Base-by-base conservation (phyloP, 2,888 invertebrate species). In the Mesorhabditis sp. region DNA sequence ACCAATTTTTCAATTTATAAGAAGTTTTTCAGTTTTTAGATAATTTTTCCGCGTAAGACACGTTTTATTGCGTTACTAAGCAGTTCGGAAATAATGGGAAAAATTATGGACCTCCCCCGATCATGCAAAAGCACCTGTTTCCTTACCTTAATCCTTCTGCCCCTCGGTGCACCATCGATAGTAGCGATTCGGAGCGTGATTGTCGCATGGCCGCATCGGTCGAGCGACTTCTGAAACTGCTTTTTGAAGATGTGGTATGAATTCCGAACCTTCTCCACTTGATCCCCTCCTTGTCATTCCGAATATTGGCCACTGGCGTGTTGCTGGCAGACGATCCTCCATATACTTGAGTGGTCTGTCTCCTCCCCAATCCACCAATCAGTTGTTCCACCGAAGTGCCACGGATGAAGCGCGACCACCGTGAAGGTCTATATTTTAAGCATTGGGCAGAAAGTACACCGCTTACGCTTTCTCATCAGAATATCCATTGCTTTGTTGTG, bases 101-200 rank as follows among this genome's bases (percentile, higher is more conserved):
- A 15, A 28, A 13, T 7, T n/a, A 7, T 62, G 13, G 3, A 62
- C 28, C 28, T 28, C 28, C 28, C 77, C 58, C 0, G 75, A 75
- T 61, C 75, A 58, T 10, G 73, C 74, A 66, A 75, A 66, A 10
- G 76, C 74, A 15, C 7, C 78, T 63, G 64, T 76, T 75, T 10
- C 78, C 80, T 43, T 79, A 77, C 13, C 82, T 70, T 15, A 82
- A 69, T 58, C 79, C 78, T 64, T 79, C 82, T 72, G 77, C 76
- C 63, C 79, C 78, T 58, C 75, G 75, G n/a, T 77, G 72, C 71
- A 81, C 76, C 44, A 78, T 71, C 5, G 78, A 78, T 15, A 80
- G 72, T 15, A 81, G 76, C 2, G 80, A 80, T 43, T 78, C 78
- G 4, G 78, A 73, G 43, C 78, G 69, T 4, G 76, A 74, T 6